Percentiles rank a stretch among this genome's conserved stretches.
phyloP scores from a whole-genome alignment of 2,888 invertebrate species.

The Lydus trimaculatus region DNA sequence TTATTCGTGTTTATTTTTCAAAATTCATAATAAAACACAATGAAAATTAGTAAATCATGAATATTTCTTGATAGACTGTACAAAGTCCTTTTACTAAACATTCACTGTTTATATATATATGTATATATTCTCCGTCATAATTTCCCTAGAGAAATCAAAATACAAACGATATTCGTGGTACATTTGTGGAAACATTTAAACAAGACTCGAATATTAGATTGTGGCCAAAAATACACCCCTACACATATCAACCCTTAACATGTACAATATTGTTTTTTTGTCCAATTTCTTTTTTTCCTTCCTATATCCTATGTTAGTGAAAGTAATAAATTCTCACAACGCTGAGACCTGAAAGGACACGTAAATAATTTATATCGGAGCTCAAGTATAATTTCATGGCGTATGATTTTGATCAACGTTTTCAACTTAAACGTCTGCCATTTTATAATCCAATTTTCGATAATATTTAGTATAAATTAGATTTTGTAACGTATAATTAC shows the following conservation, averaged over 20 bases:
- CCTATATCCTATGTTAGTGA: conserved; percentile 2
- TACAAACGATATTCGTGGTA: conserved; percentile 56
- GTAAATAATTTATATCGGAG: conserved; percentile 31
- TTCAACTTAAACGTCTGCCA: conserved; percentile 34
- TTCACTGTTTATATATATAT: no score
- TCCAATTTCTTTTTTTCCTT: conserved; percentile 4
- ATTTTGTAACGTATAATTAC: conserved; percentile 36
- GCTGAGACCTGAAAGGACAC: conserved; percentile 26
- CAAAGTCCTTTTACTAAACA: conserved; percentile 32
- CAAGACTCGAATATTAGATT: conserved; percentile 46
- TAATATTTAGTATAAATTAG: conserved; percentile 42
- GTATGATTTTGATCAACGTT: conserved; percentile 40
- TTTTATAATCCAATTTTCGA: conserved; percentile 42
- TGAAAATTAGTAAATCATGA: conserved; percentile 15
- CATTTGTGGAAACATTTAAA: conserved; percentile 56
- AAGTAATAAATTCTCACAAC: conserved; percentile 25
- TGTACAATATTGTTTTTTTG: background rate
- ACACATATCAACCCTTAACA: background rate
- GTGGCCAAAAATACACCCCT: conserved; percentile 17
- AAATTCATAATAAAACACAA: background rate
- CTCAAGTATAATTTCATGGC: conserved; percentile 39
- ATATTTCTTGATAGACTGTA: conserved; percentile 17
- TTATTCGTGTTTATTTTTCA: background rate
- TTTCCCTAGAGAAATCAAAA: conserved; percentile 60
- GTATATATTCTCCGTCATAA: conserved; percentile 52